Percentiles rank a stretch among this genome's conserved stretches.
phyloP scores from a whole-genome alignment of 2,888 invertebrate species.

The Conchocele bisecta region DNA sequence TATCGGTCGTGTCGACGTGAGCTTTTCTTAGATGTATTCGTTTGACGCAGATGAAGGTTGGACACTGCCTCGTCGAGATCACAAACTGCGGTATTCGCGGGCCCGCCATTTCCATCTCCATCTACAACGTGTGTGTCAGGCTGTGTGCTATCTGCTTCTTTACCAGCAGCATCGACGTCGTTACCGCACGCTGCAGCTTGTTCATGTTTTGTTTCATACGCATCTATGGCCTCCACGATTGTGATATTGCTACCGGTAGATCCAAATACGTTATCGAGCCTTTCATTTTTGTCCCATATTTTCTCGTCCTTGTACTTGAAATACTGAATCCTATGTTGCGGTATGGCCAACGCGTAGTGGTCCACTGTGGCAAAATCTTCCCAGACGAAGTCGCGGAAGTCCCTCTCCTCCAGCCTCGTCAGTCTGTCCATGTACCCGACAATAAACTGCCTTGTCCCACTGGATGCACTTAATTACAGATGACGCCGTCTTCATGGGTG shows the following conservation, averaged over 20 bases:
- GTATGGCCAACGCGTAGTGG: slow-evolving; percentile 82
- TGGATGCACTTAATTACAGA: slow-evolving; percentile 83
- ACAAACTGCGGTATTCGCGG: no score
- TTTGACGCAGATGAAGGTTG: no score
- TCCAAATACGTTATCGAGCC: slow-evolving; percentile 83
- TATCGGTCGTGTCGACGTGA: no score
- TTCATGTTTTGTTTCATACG: no score
- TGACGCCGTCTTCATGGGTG: slow-evolving; percentile 83
- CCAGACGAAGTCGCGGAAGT: slow-evolving; percentile 83
- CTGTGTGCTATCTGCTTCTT: no score
- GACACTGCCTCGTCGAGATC: no score
- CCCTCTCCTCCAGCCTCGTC: slow-evolving; percentile 83
- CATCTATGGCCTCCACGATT: slow-evolving; percentile 74
- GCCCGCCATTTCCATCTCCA: no score
- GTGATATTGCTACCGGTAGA: slow-evolving; percentile 78
- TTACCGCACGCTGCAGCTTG: not conserved
- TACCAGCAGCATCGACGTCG: slow-evolving; percentile 29
- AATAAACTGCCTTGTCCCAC: slow-evolving; percentile 83
- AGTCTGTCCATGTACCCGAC: slow-evolving; percentile 84
- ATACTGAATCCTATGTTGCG: slow-evolving; percentile 84
- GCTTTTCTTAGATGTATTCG: no score
- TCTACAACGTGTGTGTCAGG: no score
- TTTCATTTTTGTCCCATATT: slow-evolving; percentile 83
- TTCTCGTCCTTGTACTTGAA: slow-evolving; percentile 83
- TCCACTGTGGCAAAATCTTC: slow-evolving; percentile 83